These are phyloP conservation scores for Liparis tanakae DNA, from an alignment of 2,797 vertebrate species.

Conservation along the genomic window DNA sequence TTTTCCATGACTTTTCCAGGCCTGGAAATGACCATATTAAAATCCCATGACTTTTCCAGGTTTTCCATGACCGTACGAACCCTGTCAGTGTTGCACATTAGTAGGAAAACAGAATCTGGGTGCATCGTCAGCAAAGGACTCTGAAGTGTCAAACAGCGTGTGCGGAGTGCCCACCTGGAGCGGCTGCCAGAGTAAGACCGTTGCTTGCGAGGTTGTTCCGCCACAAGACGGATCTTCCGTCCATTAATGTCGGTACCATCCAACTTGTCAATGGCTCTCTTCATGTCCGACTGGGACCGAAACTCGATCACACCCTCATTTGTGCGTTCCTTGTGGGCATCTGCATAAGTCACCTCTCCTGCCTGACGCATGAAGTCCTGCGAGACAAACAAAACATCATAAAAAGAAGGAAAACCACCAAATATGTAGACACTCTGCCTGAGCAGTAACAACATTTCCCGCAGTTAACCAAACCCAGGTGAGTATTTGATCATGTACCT, in stretches of 20 bases:
- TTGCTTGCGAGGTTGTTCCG: constrained; percentile 88
- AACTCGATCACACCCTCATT: constrained; percentile 98
- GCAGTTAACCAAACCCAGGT: background rate
- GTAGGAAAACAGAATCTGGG: no score
- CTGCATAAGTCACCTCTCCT: constrained; percentile 96
- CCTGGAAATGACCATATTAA: no score
- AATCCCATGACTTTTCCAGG: no score
- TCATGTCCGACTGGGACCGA: constrained; percentile 94
- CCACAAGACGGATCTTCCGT: constrained; percentile 94
- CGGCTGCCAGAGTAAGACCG: constrained; percentile 92
- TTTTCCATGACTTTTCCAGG: no score
- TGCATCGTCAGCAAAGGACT: no score
- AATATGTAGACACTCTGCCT: background rate
- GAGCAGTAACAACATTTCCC: background rate
- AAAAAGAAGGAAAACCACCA: background rate
- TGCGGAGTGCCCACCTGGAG: constrained; percentile 82
- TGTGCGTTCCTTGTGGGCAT: constrained; percentile 95
- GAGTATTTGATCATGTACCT: constrained; percentile 79
- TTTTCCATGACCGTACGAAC: no score
- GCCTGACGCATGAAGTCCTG: constrained; percentile 99
- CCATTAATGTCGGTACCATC: constrained; percentile 97
- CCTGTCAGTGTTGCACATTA: background rate
- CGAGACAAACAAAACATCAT: background rate
- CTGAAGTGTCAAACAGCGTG: no score
- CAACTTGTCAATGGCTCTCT: constrained; percentile 95